Conservation (phyloP, 2,797 vertebrate species). For the Poeciliopsis gracilis region DNA sequence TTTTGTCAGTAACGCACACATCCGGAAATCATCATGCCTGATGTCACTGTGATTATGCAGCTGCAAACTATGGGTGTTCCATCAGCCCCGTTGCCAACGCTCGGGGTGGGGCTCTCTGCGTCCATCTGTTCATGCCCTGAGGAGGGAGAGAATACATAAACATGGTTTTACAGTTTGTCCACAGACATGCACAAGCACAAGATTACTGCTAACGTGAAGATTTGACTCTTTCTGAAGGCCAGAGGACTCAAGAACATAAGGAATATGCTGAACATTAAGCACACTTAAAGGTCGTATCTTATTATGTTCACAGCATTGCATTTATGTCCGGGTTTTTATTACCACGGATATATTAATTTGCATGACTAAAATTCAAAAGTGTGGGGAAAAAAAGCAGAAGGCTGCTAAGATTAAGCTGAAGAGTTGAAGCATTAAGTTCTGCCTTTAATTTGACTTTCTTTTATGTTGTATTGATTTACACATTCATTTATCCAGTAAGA, state of each 20-base stretch:
- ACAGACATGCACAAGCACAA: slow-evolving; percentile 23
- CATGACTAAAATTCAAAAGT: not conserved
- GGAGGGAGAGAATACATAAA: slow-evolving; percentile 38
- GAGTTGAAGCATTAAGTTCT: not conserved
- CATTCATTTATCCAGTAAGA: not conserved
- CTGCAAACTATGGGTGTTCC: slow-evolving; percentile 65
- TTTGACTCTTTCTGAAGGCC: slow-evolving; percentile 44
- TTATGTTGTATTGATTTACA: not conserved
- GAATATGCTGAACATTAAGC: slow-evolving; percentile 42
- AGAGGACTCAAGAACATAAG: slow-evolving; percentile 52
- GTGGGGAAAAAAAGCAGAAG: not conserved
- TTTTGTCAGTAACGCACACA: slow-evolving; percentile 14
- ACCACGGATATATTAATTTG: not conserved
- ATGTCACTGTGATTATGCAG: slow-evolving; percentile 66
- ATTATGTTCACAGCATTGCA: not conserved
- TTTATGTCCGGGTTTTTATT: not conserved
- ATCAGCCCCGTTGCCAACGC: slow-evolving; percentile 47
- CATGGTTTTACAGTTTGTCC: slow-evolving; percentile 34
- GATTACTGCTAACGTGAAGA: slow-evolving; percentile 62
- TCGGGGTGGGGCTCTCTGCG: slow-evolving; percentile 55
- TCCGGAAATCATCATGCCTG: slow-evolving; percentile 46
- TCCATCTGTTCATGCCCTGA: slow-evolving; percentile 65
- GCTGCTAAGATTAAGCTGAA: not conserved
- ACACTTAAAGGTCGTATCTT: not conserved
- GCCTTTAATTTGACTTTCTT: not conserved